Evolutionary conservation across 2,888 invertebrate species (phyloP).

Genomic region (Epiblema foenella): DNA sequence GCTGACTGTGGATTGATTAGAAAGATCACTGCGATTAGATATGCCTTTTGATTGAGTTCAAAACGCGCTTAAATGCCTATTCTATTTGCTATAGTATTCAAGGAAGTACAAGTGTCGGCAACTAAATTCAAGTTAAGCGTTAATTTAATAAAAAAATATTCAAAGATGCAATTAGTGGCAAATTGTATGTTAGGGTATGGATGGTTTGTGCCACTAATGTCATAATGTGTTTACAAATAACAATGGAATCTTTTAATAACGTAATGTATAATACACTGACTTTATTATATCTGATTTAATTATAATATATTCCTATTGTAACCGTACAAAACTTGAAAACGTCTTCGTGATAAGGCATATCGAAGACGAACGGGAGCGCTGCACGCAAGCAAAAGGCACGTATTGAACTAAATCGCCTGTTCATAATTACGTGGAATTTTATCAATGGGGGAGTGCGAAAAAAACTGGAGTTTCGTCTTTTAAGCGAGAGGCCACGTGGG

Average conservation of each 20-base stretch:
- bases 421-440: slow-evolving; percentile 69
- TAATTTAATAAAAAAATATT: neutral
- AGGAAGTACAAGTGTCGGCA: slow-evolving; percentile 4
- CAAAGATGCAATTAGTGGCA: neutral
- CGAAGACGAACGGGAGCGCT: slow-evolving; percentile 47
- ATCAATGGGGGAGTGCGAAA: slow-evolving; percentile 70
- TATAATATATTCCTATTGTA: slow-evolving; percentile 1
- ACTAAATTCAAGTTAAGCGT: neutral
- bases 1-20: slow-evolving; percentile 20
- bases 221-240: neutral
- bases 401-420: slow-evolving; percentile 61
- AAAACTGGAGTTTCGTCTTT: slow-evolving; percentile 59
- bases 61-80: neutral
- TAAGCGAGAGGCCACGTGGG: slow-evolving; percentile 73
- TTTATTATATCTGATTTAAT: neutral
- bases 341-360: slow-evolving; percentile 16
- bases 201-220: slow-evolving; percentile 8
- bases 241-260: neutral
- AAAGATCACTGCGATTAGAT: slow-evolving; percentile 22
- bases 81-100: slow-evolving; percentile 3
- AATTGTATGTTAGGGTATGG: slow-evolving; percentile 13
- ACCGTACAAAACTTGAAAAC: slow-evolving; percentile 17
- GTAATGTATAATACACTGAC: neutral
- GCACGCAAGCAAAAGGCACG: slow-evolving; percentile 53
- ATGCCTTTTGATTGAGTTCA: slow-evolving; percentile 37